Evolutionary conservation across 2,113 vertebrate species (phyloP), one percentile per base, ranked within the genome.

Genomic region (Pagrus major): DNA sequence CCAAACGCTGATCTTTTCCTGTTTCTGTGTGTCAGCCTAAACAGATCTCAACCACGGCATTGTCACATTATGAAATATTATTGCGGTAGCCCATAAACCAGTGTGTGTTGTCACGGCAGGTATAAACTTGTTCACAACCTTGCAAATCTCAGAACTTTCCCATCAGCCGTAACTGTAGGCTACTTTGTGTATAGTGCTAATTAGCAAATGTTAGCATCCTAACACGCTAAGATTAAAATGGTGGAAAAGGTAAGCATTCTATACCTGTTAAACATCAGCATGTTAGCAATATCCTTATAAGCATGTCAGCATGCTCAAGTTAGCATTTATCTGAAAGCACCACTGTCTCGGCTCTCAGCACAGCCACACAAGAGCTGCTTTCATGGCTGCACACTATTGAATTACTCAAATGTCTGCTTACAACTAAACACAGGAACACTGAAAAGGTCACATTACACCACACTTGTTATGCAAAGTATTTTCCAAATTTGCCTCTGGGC

Each of bases 371-470:
- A n/a, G 14, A 20, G 27, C 27, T 9, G 1, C 16, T n/a, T n/a
- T n/a, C n/a, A 3, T 27, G 37, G n/a, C 23, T 55, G 16, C 9
- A 39, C 12, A 16, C 12, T 47, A 37, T 67, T 71, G 12, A 35
- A 35, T 25, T 46, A 23, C 18, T 37, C 4, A 55, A 54, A 68
- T 59, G 6, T 60, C 16, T 35, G 18, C 1, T 58, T 51, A 16
- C 35, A 61, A 7, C 47, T 49, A 8, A 59, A 29, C 23, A 49
- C 11, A 63, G 55, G 27, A 71, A 41, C 31, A 18, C 20, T 37
- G 33, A 41, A 67, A 69, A 65, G 33, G 49, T 76, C 47, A 64
- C 29, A 18, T 46, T 37, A 47, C 33, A 31, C 16, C 5, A 41
- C 8, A 6, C 42, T 52, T 37, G 14, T 35, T 47, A 47, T 63